Evolutionary conservation across 2,888 invertebrate genomes (phyloP), one percentile per base, ranked within the genome.

Genomic region (Hydropsyche betteni): DNA sequence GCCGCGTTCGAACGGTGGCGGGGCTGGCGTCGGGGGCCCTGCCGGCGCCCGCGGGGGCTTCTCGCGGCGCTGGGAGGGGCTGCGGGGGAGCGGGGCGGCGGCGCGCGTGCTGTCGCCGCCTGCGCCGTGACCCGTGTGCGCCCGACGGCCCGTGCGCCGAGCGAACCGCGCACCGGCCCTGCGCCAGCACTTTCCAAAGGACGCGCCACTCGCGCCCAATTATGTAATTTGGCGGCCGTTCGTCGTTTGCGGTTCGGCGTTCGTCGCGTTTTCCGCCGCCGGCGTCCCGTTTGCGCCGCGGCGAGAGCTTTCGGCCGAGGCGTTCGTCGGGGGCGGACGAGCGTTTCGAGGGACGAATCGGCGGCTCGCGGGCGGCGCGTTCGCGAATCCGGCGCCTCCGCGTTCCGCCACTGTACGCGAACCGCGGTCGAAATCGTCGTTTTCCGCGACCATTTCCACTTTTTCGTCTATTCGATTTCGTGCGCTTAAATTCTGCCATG

Each of bases 371-470:
- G 24, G 24, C 2, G 24, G 61, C 16, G 55, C 12, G 55, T 10
- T 10, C 7, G 7, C 55, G 10, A n/a, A 10, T 7, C 16, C 38
- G 51, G 71, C 71, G 71, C 51, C 55, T 12, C 71, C 71, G 71
- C 55, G 55, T 38, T 44, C 10, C 69, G 69, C 36, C 70, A 34
- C 70, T 24, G 70, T 24, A 24, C 24, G 24, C 24, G 24, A 16
- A 7, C 53, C 2, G 8, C 53, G 12, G n/a, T 14, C 10, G 24
- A 24, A 2, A 12, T 6, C 0, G 1, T 14, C 10, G n/a, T 53
- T 53, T 53, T 53, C 53, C 4, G 4, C 53, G n/a, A 16, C 53
- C 14, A n/a, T 14, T 14, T 12, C n/a, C 5, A 53, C 12, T 2
- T 53, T 14, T 53, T 14, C 14, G n/a, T n/a, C n/a, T n/a, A n/a